phyloP scores from a whole-genome alignment of 2,888 invertebrate genomes.

The Dexiosoma caninum region DNA sequence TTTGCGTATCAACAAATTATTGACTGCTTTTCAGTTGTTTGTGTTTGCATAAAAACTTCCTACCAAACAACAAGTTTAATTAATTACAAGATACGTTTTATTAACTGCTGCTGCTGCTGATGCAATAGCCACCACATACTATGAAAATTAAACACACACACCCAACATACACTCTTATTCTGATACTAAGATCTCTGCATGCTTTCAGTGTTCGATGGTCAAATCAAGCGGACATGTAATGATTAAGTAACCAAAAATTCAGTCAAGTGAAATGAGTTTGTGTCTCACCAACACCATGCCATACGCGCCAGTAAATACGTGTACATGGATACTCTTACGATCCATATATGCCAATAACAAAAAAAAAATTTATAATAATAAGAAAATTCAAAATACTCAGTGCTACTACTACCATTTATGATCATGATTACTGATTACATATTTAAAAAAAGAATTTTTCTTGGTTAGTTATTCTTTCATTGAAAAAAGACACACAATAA shows the following conservation, averaged over 20 bases:
- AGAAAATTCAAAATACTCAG: constrained; percentile 67
- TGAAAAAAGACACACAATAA: neutral
- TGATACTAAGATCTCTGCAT: constrained; percentile 4
- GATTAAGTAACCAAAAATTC: constrained; percentile 52
- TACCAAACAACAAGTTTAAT: constrained; percentile 53
- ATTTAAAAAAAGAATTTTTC: constrained; percentile 13
- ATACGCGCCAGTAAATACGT: neutral
- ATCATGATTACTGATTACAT: constrained; percentile 74
- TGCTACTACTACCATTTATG: constrained; percentile 73
- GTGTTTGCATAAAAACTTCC: constrained; percentile 29
- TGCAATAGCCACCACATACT: constrained; percentile 41
- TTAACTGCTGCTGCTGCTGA: constrained; percentile 54
- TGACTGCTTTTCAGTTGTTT: constrained; percentile 16
- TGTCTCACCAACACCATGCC: constrained; percentile 31
- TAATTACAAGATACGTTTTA: constrained; percentile 60
- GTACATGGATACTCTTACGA: constrained; percentile 5
- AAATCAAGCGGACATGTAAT: constrained; percentile 46
- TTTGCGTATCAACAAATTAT: constrained; percentile 49
- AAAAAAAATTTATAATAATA: neutral
- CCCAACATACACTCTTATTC: neutral
- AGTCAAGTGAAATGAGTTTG: constrained; percentile 50
- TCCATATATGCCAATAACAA: constrained; percentile 70
- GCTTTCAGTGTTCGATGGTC: constrained; percentile 19
- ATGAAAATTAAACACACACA: neutral
- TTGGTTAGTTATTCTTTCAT: constrained; percentile 24